Evolutionary conservation across 2,888 invertebrate species (phyloP), one percentile per base, ranked within the genome.

Genomic region (Hypsopygia costalis): DNA sequence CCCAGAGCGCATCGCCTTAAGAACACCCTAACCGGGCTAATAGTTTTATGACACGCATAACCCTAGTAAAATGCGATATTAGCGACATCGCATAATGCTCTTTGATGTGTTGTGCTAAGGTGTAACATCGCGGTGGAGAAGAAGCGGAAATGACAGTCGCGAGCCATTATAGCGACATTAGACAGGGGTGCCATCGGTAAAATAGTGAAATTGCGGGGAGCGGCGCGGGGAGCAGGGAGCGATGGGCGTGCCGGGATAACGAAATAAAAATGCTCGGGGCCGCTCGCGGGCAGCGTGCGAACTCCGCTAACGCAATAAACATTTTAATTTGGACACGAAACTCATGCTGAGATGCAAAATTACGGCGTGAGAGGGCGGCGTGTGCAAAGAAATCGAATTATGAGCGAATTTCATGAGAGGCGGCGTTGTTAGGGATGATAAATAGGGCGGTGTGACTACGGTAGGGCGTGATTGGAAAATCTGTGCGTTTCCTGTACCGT

Each of bases 1-100:
- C 72, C 70, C 67, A 65, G 60, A 72, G 74, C 56, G 62, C 77
- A 72, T 69, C 81, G 70, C 77, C 81, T 82, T 77, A 69, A 81
- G 73, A 81, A 87, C 76, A 86, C 78, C 83, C 81, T 83, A 87
- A 81, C 77, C 81, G 81, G 81, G 71, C 81, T 88, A 88, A 88
- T 88, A 87, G 87, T 86, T 87, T 83, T 85, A 83, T 86, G 83
- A 82, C 87, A 88, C 87, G 87, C 87, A 87, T 85, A 75, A 81
- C 73, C 74, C 63, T 59, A 59, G 55, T 62, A 67, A 70, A 73
- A 68, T 51, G 55, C 50, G 59, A 43, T 34, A 29, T 46, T 34
- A 40, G 20, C 31, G 35, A 39, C 53, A 53, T 39, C 32, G 52
- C 38, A 78, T 65, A 65, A 46, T 72, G 51, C 49, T 49, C 72